These are phyloP conservation scores for Porites australiensis DNA, from an alignment of 64 coral and sea anemone species.

Conservation along the genomic window DNA sequence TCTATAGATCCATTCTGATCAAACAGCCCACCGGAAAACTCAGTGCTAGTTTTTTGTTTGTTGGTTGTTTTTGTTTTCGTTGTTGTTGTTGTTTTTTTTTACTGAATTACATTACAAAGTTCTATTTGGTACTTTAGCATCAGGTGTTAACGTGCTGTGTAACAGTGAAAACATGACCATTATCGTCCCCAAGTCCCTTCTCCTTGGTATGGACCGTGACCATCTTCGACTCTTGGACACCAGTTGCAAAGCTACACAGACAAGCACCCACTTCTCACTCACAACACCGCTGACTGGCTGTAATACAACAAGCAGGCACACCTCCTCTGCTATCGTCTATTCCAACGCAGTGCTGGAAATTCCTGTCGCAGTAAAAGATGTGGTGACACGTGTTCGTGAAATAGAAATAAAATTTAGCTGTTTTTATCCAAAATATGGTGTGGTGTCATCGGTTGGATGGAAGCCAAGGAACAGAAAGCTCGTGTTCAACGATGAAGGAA, in stretches of 20 bases:
- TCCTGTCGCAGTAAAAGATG: not conserved
- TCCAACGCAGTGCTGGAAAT: conserved; percentile 5
- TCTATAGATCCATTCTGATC: no score
- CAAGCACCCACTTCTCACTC: not conserved
- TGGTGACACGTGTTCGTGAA: not conserved
- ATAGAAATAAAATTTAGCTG: conserved; percentile 19
- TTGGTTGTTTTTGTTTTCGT: no score
- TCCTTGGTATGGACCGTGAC: conserved; percentile 2
- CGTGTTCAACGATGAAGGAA: conserved; percentile 6
- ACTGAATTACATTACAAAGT: no score
- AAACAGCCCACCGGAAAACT: no score
- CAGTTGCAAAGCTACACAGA: not conserved
- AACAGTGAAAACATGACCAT: conserved; percentile 1
- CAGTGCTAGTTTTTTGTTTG: no score
- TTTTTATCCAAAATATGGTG: not conserved
- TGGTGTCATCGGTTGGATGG: conserved; percentile 18
- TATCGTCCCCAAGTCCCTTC: not conserved
- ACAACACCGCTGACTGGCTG: not conserved
- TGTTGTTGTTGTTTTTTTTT: no score
- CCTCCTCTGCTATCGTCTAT: not conserved
- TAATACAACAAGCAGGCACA: conserved; percentile 1
- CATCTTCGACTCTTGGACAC: not conserved
- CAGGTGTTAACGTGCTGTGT: not conserved
- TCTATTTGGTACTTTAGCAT: not conserved
- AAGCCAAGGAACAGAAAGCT: not conserved